phyloP scores from a whole-genome alignment of 2,797 vertebrate species.

The Sebastes taczanowskii region DNA sequence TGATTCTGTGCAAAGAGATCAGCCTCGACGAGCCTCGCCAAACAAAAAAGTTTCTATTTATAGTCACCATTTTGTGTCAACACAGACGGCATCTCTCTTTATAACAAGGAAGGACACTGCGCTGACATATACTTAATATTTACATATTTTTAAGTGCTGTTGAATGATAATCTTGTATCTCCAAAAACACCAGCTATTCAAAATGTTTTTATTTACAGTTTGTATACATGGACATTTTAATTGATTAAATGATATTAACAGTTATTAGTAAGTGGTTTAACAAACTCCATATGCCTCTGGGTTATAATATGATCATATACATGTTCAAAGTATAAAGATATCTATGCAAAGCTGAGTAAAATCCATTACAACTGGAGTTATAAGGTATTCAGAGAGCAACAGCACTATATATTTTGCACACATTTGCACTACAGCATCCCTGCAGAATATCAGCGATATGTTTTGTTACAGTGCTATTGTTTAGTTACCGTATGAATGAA shows the following conservation, averaged over 20 bases:
- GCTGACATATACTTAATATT: constrained; percentile 68
- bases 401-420: constrained; percentile 79
- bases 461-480: constrained; percentile 76
- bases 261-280: constrained; percentile 25
- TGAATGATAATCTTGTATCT: constrained; percentile 74
- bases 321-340: constrained; percentile 46
- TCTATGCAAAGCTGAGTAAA: constrained; percentile 46
- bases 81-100: constrained; percentile 56
- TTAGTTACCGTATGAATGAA: constrained; percentile 75
- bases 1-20: constrained; percentile 47
- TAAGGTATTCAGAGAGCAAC: constrained; percentile 70
- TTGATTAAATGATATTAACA: constrained; percentile 49
- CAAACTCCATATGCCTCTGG: constrained; percentile 24
- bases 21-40: constrained; percentile 51
- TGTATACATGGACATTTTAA: constrained; percentile 39
- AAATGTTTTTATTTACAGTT: constrained; percentile 40
- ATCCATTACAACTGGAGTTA: constrained; percentile 62
- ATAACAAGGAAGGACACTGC: constrained; percentile 70
- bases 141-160: constrained; percentile 67
- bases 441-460: constrained; percentile 77
- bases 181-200: constrained; percentile 46
- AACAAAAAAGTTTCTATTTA: constrained; percentile 69
- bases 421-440: constrained; percentile 82
- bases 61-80: constrained; percentile 62
- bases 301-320: constrained; percentile 29